Evolutionary conservation across 2,888 invertebrate genomes (phyloP), one percentile per base, ranked within the genome.

Genomic region (Caenorhabditis afra): DNA sequence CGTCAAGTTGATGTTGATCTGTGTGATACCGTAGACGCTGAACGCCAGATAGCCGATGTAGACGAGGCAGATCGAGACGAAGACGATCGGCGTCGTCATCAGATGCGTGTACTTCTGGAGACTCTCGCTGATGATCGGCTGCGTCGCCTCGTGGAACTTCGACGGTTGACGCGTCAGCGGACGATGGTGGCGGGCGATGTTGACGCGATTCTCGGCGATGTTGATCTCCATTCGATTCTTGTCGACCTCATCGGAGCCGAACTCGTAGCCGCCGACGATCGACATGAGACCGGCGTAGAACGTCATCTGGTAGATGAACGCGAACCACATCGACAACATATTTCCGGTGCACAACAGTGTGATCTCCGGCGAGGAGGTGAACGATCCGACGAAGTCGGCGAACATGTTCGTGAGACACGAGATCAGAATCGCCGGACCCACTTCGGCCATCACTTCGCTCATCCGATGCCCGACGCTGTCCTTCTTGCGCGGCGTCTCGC

Each of bases 81-180:
- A 88, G 29, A 89, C 87, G 7, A 82, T 22, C 10, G 82, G 78
- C 20, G 81, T 83, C 7, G 83, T 81, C 83, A 86, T 86, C 10
- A 82, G 29, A 57, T 83, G 71, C 10, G 85, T 84, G 67, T 86
- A 86, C 55, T 81, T 70, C 29, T 76, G 79, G 16, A 84, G 79
- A 59, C 85, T 81, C 22, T 82, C 81, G 55, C 84, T 83, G 70
- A 88, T 85, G 53, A 86, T 81, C 14, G 89, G 87, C 61, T 89
- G 87, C 12, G 89, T 88, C 45, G 79, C 78, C 62, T 89, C 88
- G 80, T 89, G 88, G 85, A 89, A 89, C 67, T 89, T 89, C 22
- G 87, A 86, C 8, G 86, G 85, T 59, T 89, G 87, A 18, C 89
- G 76, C 11, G 82, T 84, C 0, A 82, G 70, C 0, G 84, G 84